phyloP scores from a whole-genome alignment of 2,797 vertebrate genomes.

The Urocyon cinereoargenteus region DNA sequence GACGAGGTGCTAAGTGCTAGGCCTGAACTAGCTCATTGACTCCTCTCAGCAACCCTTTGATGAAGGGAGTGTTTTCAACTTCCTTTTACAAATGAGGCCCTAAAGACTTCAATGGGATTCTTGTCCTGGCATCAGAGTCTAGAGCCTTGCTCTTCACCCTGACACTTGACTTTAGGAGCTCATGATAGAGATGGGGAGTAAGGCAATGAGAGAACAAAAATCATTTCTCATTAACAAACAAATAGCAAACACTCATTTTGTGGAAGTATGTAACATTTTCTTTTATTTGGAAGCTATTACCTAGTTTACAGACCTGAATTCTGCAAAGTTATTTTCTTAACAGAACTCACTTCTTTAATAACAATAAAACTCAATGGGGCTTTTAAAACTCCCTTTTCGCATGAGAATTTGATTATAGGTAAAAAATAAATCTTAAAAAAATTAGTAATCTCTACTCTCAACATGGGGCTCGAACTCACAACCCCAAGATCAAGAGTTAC shows the following conservation, averaged over 20 bases:
- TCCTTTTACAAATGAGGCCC: neutral
- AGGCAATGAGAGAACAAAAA: neutral
- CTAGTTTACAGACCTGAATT: neutral
- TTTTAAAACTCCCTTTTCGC: neutral
- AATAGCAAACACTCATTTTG: neutral
- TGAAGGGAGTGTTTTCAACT: neutral
- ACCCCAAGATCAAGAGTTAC: neutral
- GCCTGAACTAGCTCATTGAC: neutral
- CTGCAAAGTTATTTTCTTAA: neutral
- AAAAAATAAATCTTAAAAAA: neutral
- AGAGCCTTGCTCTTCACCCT: neutral
- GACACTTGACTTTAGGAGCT: neutral
- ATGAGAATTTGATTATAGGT: neutral
- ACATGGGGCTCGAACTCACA: neutral
- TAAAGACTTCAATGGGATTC: too few species aligned
- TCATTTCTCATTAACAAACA: neutral
- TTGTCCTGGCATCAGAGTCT: fast-evolving
- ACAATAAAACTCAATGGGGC: neutral
- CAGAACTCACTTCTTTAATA: neutral
- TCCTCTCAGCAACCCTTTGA: neutral
- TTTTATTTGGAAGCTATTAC: neutral
- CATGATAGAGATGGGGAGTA: neutral
- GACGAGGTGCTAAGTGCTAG: neutral
- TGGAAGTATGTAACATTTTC: neutral
- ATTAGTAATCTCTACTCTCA: neutral